phyloP scores from a whole-genome alignment of 1,140 invertebrate species.

The Anoplolepis gracilipes region DNA sequence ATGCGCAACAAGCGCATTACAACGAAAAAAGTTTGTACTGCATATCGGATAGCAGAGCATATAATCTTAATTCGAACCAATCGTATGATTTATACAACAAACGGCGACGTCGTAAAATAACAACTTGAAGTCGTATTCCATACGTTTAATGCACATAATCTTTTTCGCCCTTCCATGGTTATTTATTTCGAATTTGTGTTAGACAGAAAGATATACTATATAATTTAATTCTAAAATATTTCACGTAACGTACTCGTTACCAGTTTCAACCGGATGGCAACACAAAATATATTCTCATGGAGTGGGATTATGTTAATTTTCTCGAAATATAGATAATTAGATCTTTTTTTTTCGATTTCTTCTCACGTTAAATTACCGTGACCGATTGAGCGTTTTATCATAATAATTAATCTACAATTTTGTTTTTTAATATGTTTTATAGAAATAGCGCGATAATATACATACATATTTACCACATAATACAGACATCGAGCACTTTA shows the following conservation, averaged over 20 bases:
- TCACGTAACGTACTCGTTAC: not conserved
- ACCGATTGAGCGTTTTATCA: not conserved
- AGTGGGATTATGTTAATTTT: slow-evolving; percentile 9
- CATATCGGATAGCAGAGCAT: not conserved
- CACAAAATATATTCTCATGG: not conserved
- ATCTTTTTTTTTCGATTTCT: not conserved
- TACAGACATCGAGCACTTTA: not conserved
- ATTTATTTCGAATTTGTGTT: slow-evolving; percentile 21
- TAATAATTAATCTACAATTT: not conserved
- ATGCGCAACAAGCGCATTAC: no score
- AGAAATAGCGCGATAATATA: not conserved
- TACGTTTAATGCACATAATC: no score
- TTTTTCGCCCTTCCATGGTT: not conserved
- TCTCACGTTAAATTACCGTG: not conserved
- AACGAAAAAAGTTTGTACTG: no score
- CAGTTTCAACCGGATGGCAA: slow-evolving; percentile 6
- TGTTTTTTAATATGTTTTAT: not conserved
- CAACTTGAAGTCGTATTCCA: no score
- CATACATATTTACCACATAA: not conserved
- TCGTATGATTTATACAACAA: slow-evolving; percentile 2
- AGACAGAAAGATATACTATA: not conserved
- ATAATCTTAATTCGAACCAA: slow-evolving; percentile 16
- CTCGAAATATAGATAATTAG: not conserved
- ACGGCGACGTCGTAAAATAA: slow-evolving; percentile 3
- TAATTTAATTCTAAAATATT: slow-evolving; percentile 10